Evolutionary conservation across 1,140 invertebrate genomes (phyloP), one percentile per base, ranked within the genome.

Genomic region (Nebria ingens): DNA sequence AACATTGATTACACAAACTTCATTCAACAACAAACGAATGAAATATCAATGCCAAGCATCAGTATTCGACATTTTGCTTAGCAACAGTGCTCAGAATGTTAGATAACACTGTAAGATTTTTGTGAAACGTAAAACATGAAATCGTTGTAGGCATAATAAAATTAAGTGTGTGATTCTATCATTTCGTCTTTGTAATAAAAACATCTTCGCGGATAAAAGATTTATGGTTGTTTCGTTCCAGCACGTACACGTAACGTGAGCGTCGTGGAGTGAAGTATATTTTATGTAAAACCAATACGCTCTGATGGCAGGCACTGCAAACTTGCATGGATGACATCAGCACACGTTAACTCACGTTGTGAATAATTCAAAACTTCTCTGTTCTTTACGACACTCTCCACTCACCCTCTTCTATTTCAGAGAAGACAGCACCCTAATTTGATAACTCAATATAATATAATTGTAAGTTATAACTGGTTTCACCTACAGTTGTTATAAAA

Each of bases 231-330:
- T 9, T 17, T 6, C 6, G 15, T 12, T 17, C 3, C 3, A 17
- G 40, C 40, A 45, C 40, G 40, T 45, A 45, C 17, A 17, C 40
- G 17, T 17, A 45, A 11, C 40, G 15, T 11, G 6, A 11, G 6
- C n/a, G n/a, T n/a, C n/a, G n/a, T 11, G 9, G 15, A 17, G 3
- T 17, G 15, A 17, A 45, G 9, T 45, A 45, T 45, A 17, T 17
- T 45, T 45, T 45, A 45, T 45, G 40, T 45, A 45, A 45, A 45
- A 45, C 40, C 40, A 45, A 45, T 45, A 45, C 40, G 4, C 25
- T n/a, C n/a, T n/a, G n/a, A n/a, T n/a, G 25, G 25, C 25, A 29
- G 13, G 25, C 13, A 29, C n/a, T n/a, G n/a, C 25, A n/a, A 45
- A 45, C 40, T 45, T 11, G 15, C 40, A 45, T 17, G 40, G 40